Base-by-base conservation (phyloP, 1,140 invertebrate genomes). In the Venturia canescens region DNA sequence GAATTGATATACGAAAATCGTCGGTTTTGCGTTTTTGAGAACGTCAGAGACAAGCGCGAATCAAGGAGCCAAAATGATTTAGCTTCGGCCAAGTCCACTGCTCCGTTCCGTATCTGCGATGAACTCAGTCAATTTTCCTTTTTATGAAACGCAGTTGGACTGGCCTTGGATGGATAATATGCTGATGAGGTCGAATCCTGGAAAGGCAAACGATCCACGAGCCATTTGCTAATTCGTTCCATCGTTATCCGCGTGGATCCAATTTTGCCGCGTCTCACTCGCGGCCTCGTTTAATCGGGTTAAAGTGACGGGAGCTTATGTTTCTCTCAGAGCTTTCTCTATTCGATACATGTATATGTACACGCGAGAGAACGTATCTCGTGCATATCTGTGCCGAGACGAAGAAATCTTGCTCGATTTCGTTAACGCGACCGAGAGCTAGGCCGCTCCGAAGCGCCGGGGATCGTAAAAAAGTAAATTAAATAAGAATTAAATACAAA, bases 401-500 rank as follows among this genome's bases (percentile, higher is more conserved):
- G 80, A 74, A 82, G 82, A 81, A 82, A 78, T 76, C 74, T 84
- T 79, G 81, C 88, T 86, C 88, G 86, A 87, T 90, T 90, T 88
- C 82, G 87, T 88, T 90, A 89, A 88, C 88, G 80, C 29, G 70
- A 75, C 53, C 38, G 50, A 53, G 69, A 50, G 48, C 60, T 38
- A 60, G 74, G 69, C 66, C 26, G 66, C 23, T 27, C 5, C 23
- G 4, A 66, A 66, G 80, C 48, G 80, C 87, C 87, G 87, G 23
- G 21, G 23, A 66, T 66, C 60, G 60, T 66, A 91, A 91, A 91
- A 91, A 91, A 90, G 90, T 91, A 91, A 91, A 91, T 91, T 90
- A 91, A 91, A 91, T 90, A 89, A 91, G 90, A 91, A 91, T 91
- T 91, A 91, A 91, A 91, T 90, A 91, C 86, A 91, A 91, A 91